Evolutionary conservation across 2,797 vertebrate species (phyloP), one percentile per base, ranked within the genome.

Genomic region (Margarornis squamiger): DNA sequence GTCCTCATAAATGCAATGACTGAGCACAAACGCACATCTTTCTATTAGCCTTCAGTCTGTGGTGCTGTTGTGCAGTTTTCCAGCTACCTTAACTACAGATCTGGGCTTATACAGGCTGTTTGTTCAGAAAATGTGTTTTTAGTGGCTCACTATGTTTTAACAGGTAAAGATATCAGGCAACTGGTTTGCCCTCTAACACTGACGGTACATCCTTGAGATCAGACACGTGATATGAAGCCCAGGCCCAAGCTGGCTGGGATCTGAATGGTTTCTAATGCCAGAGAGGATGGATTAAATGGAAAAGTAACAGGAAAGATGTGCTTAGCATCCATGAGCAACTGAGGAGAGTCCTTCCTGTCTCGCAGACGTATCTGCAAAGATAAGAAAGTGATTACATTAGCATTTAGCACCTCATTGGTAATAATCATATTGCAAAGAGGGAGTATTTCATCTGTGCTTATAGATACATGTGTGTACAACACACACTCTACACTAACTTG

Each of bases 321-420:
- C 97, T 99, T 99, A 16, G 99, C 99, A 98, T 99, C 99, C 99
- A 99, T 99, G 94, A 99, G 97, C 96, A 99, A 97, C 97, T 99
- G 99, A 43, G 99, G 99, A 58, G 99, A 99, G 96, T 99, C 99
- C 90, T 99, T 99, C 81, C 99, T 98, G 96, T 99, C 99, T 90
- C 99, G 98, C 96, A 99, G 98, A 90, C 99, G 99, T 86, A 99
- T 97, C 99, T 99, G 96, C 79, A 85, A 85, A 95, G 78, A 85
- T 3, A 97, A 94, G 79, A 95, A 93, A 88, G 36, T 4, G 27
- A 65, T 57, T 36, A 9, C 10, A 36, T 97, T 58, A 97, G 55
- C 80, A 68, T 27, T 91, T 39, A 49, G 81, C 63, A 78, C 43
- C 29, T 58, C 38, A 15, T 3, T 51, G 52, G 7, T 4, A 32